These are phyloP conservation scores for Bactericera cockerelli DNA, from an alignment of 1,140 invertebrate genomes.

Conservation along the genomic window DNA sequence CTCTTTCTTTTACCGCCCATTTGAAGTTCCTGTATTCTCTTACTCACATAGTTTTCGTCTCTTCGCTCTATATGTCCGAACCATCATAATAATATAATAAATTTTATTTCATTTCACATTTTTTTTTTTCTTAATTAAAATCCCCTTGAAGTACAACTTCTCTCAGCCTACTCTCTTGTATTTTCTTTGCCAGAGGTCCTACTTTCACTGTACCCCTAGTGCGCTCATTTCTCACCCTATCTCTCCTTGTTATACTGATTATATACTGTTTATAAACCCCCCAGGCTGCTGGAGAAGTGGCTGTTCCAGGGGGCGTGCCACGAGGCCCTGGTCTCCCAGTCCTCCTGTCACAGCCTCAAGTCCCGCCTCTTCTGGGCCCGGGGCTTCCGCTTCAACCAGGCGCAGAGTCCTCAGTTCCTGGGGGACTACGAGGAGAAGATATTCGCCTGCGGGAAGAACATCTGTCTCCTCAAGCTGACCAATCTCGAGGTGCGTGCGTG, in stretches of 20 bases:
- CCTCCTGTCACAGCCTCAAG: not conserved
- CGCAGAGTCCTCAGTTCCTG: not conserved
- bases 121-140: too few species aligned
- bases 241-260: too few species aligned
- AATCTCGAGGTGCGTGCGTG: conserved; percentile 7
- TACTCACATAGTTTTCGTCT: too few species aligned
- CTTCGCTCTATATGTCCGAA: too few species aligned
- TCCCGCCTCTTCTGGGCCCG: not conserved
- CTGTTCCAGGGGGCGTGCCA: not conserved
- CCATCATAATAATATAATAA: not conserved
- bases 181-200: too few species aligned
- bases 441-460: not conserved
- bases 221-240: too few species aligned
- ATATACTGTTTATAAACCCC: too few species aligned
- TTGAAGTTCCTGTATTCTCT: too few species aligned
- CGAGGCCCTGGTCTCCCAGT: not conserved
- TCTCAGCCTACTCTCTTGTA: too few species aligned
- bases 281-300: conserved; percentile 5
- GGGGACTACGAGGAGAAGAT: not conserved
- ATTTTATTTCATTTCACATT: not conserved
- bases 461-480: conserved; percentile 1
- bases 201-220: too few species aligned
- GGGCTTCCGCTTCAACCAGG: not conserved
- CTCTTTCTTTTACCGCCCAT: too few species aligned
- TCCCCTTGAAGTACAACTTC: too few species aligned